These are phyloP conservation scores for Spilogale gracilis DNA, from an alignment of 2,113 vertebrate genomes.

Conservation along the genomic window DNA sequence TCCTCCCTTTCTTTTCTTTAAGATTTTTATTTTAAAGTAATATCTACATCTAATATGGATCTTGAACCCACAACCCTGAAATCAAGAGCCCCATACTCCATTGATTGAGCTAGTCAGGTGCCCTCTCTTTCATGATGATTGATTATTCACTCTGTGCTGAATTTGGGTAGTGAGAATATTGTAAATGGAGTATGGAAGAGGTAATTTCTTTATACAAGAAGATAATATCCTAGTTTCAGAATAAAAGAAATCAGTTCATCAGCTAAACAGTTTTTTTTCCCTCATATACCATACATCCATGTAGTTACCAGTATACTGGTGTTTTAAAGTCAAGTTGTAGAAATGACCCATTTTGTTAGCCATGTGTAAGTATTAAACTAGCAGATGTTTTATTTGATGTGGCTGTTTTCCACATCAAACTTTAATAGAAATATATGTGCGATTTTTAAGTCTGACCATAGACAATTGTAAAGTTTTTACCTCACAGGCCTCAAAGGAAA, in stretches of 20 bases:
- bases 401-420: neutral
- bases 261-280: neutral
- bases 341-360: neutral
- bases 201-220: neutral
- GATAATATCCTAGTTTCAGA: neutral
- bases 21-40: neutral
- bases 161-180: neutral
- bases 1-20: neutral
- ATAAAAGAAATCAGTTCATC: neutral
- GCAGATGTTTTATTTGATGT: neutral
- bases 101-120: neutral
- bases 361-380: neutral
- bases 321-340: neutral
- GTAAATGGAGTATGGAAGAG: neutral
- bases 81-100: neutral
- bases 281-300: neutral
- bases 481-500: neutral
- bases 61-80: neutral
- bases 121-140: neutral
- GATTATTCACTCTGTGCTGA: neutral
- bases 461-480: neutral
- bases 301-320: neutral
- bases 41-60: neutral
- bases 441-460: neutral
- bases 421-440: neutral